Conservation (phyloP, 2,797 vertebrate genomes). For the Percopsis omiscomaycus region DNA sequence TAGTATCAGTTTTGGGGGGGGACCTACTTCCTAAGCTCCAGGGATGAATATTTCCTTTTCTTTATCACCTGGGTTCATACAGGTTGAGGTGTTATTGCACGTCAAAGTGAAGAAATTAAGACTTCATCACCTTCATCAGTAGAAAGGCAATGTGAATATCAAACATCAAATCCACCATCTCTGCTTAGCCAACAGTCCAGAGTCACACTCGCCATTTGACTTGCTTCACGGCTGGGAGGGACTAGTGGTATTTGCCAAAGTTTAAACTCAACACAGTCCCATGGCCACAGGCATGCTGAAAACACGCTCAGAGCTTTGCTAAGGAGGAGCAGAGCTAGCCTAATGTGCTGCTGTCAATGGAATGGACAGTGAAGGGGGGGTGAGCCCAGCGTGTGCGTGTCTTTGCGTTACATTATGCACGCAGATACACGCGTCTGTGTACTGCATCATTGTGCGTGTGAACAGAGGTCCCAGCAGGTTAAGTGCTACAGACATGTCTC, state of each 20-base stretch:
- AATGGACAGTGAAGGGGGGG: too few relatives aligned
- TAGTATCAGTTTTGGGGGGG: conserved; percentile 11
- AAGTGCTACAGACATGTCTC: background rate
- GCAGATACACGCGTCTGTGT: too few relatives aligned
- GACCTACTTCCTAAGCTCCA: conserved; percentile 3
- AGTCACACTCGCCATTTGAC: background rate
- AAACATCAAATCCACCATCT: background rate
- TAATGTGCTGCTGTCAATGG: too few relatives aligned
- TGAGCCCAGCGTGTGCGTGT: too few relatives aligned
- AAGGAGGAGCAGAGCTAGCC: too few relatives aligned
- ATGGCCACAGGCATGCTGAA: conserved; percentile 25
- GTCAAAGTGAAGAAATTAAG: conserved; percentile 14
- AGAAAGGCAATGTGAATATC: conserved; percentile 9
- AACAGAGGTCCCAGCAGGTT: conserved; percentile 6
- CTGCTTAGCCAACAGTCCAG: too few relatives aligned
- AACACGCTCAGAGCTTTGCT: conserved; percentile 25
- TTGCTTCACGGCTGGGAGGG: background rate
- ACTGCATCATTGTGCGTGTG: background rate
- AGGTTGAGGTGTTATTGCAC: conserved; percentile 13
- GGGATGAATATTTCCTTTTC: conserved; percentile 33
- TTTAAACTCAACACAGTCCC: conserved; percentile 9
- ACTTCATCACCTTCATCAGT: too few relatives aligned
- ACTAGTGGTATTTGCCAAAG: conserved; percentile 7
- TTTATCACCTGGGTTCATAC: conserved; percentile 29
- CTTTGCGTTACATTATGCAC: too few relatives aligned